phyloP scores from a whole-genome alignment of 2,797 vertebrate genomes.

The Bovichtus diacanthus region DNA sequence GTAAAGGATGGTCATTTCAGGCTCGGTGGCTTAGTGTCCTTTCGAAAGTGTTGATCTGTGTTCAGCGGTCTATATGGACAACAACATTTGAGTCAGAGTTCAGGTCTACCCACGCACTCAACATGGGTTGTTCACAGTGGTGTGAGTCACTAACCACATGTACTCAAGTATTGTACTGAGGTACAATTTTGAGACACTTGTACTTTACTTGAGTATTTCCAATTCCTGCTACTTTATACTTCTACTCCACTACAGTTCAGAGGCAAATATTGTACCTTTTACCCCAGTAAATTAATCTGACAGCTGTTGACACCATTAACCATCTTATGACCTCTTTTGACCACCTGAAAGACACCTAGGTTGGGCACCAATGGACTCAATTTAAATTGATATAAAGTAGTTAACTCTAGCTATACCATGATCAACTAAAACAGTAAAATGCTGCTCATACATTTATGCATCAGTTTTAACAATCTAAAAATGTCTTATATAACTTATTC shows the following conservation, averaged over 20 bases:
- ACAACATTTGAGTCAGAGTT: not conserved
- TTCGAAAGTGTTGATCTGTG: not conserved
- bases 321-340: not conserved
- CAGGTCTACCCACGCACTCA: not conserved
- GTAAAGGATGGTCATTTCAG: not conserved
- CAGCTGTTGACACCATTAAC: not conserved
- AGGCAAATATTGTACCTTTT: not conserved
- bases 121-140: not conserved
- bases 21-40: not conserved
- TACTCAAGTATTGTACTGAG: not conserved
- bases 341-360: not conserved
- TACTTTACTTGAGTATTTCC: not conserved
- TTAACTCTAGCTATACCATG: not conserved
- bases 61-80: not conserved
- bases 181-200: not conserved
- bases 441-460: not conserved
- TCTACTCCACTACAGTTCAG: not conserved
- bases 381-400: not conserved
- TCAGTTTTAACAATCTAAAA: not conserved
- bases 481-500: not conserved
- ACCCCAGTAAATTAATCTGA: not conserved
- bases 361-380: not conserved
- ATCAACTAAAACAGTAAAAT: not conserved
- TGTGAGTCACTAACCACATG: not conserved
- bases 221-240: not conserved